Evolutionary conservation across 2,797 vertebrate species (phyloP), one percentile per base, ranked within the genome.

Genomic region (Acropternis orthonyx): DNA sequence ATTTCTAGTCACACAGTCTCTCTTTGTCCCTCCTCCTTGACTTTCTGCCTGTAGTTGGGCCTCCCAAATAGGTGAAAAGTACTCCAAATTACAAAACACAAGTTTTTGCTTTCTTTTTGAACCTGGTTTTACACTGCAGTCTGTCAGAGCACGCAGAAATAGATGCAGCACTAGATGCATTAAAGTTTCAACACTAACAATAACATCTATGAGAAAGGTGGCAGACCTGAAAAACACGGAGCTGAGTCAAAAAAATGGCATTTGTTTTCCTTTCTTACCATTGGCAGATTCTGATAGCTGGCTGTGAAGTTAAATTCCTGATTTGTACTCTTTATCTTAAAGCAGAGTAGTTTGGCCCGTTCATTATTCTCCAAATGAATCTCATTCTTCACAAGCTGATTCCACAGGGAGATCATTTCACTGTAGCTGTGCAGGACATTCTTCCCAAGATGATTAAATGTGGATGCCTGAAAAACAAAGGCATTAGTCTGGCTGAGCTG

Each of bases 331-430:
- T 96, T 98, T 88, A 98, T 94, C 76, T 94, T 97, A 95, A 99
- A 97, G 82, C 95, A 97, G 80, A 99, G 88, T 92, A 96, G 93
- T 95, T 98, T 98, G 73, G 73, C 92, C 91, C 32, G 84, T 78
- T 97, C 97, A 3, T 97, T 98, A 46, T 96, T 97, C 95, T 98
- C 98, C 63, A 98, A 49, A 52, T 96, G 98, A 79, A 99, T 65
- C 67, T 98, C 97, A 34, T 97, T 98, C 84, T 97, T 98, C 69
- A 98, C 49, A 9, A 97, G 89, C 16, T 96, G 96, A 66, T 97
- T 98, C 98, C 99, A 99, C 83, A 97, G 62, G 4, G 98, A 98
- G 92, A 96, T 92, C 18, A 99, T 65, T 92, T 97, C 97, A 71
- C 67, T 93, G 7, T 87, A 92, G 94, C 97, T 97, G 36, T 63